Base-by-base conservation (phyloP, 2,888 invertebrate species). In the Lycophotia porphyrea region DNA sequence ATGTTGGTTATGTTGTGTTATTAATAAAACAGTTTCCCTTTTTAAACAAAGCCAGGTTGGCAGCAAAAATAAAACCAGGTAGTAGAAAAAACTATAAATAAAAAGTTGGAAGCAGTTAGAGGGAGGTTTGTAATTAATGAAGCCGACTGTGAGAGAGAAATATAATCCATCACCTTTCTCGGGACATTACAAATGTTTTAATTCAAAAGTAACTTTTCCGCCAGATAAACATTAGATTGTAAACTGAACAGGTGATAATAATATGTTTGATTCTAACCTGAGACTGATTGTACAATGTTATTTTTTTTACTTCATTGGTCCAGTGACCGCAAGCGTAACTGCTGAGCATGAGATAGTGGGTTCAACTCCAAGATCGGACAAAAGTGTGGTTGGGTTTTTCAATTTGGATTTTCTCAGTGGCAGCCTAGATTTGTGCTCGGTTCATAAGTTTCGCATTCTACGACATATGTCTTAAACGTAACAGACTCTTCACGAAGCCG, bases 81-180 rank as follows among this genome's bases (percentile, higher is more conserved):
- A 39, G 15, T 42, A 39, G 34, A 64, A 27, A 13, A 27, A 70
- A 36, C 61, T 47, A 55, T 55, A 66, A 47, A 81, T 55, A 65
- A 58, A 80, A 82, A 82, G 39, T 81, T 63, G 36, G 61, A 42
- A 49, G 5, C 63, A 76, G 63, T 63, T 71, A 71, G 71, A 66
- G 27, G 55, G 71, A 70, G 31, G 58, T 15, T 49, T 52, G 42
- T 74, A 58, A 75, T 81, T 80, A 81, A 81, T 81, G 44, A 61
- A 80, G 64, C 58, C 18, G 27, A 47, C 64, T 69, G 36, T n/a
- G 36, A 69, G 49, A 80, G 68, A n/a, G 58, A 58, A 68, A 68
- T 68, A 49, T 60, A 68, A 79, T 79, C 75, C 44, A 80, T 79
- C 75, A 80, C 63, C 67, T 74, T 58, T 42, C 66, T 66, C n/a